phyloP scores from a whole-genome alignment of 2,888 invertebrate genomes.

The Macrophya alboannulata region DNA sequence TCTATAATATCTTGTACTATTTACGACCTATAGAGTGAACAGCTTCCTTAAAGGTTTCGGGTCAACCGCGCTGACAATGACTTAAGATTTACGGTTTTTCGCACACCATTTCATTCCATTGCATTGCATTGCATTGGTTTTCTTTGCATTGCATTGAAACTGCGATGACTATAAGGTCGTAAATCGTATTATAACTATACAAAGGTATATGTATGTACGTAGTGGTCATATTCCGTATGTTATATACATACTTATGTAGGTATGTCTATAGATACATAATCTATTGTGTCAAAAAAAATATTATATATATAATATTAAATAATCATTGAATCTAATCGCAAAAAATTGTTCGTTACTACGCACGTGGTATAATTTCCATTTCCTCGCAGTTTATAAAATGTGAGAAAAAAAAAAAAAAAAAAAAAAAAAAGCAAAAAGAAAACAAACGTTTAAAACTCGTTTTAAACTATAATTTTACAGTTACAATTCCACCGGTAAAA shows the following conservation, averaged over 20 bases:
- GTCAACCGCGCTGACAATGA: conserved; percentile 13
- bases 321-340: no score
- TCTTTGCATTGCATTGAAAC: background rate
- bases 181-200: background rate
- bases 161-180: background rate
- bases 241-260: background rate
- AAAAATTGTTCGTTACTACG: background rate
- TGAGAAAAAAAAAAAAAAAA: background rate
- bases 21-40: conserved; percentile 23
- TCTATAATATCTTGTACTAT: background rate
- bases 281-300: no score
- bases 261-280: no score
- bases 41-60: conserved; percentile 36
- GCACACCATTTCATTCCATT: background rate
- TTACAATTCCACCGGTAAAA: conserved; percentile 31
- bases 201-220: background rate
- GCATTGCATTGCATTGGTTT: background rate
- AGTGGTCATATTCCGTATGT: background rate
- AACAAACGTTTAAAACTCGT: background rate
- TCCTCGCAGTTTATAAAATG: background rate
- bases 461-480: conserved; percentile 35
- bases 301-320: no score
- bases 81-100: conserved; percentile 27
- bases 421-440: background rate
- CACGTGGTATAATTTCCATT: background rate